Conservation (phyloP, 2,113 vertebrate species). For the Chlorocebus sabaeus region DNA sequence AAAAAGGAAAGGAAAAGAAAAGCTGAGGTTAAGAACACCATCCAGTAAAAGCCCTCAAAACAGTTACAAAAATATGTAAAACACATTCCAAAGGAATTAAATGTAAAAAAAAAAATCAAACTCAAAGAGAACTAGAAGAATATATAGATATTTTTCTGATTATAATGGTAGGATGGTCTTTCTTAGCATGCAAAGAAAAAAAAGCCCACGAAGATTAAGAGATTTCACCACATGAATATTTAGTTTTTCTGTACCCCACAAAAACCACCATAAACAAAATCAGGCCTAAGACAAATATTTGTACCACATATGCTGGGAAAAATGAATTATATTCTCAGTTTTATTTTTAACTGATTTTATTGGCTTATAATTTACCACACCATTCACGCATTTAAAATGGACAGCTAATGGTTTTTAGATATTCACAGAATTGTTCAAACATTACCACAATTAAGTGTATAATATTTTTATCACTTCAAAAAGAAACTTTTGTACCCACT, state of each 20-base stretch:
- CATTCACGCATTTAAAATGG: background rate
- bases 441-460: background rate
- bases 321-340: background rate
- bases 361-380: background rate
- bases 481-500: background rate
- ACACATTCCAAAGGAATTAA: slow-evolving; percentile 2
- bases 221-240: slow-evolving; percentile 1
- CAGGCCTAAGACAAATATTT: background rate
- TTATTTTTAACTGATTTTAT: slow-evolving; percentile 14
- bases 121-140: background rate
- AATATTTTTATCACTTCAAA: background rate
- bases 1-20: background rate
- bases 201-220: background rate
- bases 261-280: slow-evolving; percentile 3
- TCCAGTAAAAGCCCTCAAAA: background rate
- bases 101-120: background rate
- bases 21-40: background rate
- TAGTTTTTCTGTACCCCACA: slow-evolving; percentile 28
- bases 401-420: background rate
- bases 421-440: background rate
- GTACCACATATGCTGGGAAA: background rate
- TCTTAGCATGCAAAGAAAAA: slow-evolving; percentile 27
- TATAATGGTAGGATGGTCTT: background rate
- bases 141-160: slow-evolving; percentile 8
- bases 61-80: slow-evolving; percentile 34